These are phyloP conservation scores for Stictocephala bisonia DNA, from an alignment of 2,888 invertebrate genomes.

Conservation along the genomic window DNA sequence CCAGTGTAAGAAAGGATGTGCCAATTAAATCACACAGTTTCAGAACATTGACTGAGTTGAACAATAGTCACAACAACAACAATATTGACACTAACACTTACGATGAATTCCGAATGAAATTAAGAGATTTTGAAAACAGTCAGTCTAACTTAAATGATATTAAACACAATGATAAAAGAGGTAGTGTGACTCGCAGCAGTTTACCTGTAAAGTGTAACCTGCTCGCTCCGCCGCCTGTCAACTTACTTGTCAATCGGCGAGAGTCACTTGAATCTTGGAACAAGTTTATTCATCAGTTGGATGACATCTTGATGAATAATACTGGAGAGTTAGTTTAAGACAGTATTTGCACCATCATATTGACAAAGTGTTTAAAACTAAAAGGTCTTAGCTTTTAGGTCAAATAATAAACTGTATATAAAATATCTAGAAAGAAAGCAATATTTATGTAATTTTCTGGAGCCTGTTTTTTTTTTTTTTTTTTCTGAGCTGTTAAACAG, in stretches of 20 bases:
- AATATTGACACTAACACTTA: not conserved
- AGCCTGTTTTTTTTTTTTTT: too few relatives aligned
- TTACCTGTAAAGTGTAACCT: constrained; percentile 43
- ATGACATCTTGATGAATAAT: constrained; percentile 67
- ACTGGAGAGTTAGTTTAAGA: constrained; percentile 66
- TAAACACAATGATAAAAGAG: not conserved
- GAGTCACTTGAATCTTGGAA: constrained; percentile 64
- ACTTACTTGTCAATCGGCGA: constrained; percentile 36
- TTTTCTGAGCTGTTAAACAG: not conserved
- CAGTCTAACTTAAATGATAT: not conserved
- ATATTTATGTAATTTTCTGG: not conserved
- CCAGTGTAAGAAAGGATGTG: not conserved
- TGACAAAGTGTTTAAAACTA: not conserved
- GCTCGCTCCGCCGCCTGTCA: constrained; percentile 45
- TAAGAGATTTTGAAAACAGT: not conserved
- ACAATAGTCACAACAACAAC: not conserved
- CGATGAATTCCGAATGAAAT: not conserved
- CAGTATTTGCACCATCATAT: not conserved
- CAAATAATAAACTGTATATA: too few relatives aligned
- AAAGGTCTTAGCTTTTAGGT: not conserved
- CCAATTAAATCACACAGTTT: constrained; percentile 29
- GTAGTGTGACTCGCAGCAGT: not conserved
- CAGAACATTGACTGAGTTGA: not conserved
- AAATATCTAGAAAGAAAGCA: too few relatives aligned
- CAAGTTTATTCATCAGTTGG: constrained; percentile 66